Evolutionary conservation across 2,113 vertebrate genomes (phyloP).

Genomic region (Circaetus cinerascens): DNA sequence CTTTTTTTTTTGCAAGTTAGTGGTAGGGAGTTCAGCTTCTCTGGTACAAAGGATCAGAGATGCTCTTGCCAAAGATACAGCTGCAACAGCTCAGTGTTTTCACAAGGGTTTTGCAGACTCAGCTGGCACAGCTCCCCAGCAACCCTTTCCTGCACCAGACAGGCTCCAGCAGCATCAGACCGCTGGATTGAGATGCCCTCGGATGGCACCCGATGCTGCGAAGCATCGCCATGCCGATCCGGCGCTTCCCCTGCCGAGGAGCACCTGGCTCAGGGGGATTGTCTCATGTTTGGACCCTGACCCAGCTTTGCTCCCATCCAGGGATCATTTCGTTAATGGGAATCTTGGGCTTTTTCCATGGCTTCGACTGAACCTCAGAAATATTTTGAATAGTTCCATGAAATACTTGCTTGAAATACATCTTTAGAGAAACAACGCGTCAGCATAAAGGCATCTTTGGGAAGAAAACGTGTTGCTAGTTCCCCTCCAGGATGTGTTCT

Average conservation of each 20-base stretch:
- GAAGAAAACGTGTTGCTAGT: neutral
- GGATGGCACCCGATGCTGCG: accelerated
- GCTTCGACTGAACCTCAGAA: neutral
- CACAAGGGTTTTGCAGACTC: neutral
- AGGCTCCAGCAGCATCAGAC: neutral
- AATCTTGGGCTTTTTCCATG: neutral
- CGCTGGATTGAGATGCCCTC: neutral
- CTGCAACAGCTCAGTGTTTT: neutral
- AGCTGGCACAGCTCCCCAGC: neutral
- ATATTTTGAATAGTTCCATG: neutral
- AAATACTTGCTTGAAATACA: neutral
- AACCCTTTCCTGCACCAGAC: neutral
- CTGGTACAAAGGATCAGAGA: neutral
- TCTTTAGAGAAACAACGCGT: neutral
- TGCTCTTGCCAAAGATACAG: neutral
- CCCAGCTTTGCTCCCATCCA: neutral
- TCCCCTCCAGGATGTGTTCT: neutral
- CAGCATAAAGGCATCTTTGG: neutral
- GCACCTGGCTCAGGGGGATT: neutral
- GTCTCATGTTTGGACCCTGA: neutral
- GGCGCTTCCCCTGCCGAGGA: accelerated
- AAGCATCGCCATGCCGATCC: neutral
- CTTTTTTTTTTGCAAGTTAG: neutral
- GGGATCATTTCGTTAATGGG: neutral
- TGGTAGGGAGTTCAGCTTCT: neutral